Percentiles rank a stretch among this genome's conserved stretches.
Evolutionary conservation across 37 sponge, comb jelly and placozoan genomes (phyloP).

Genomic region (Sycon ciliatum): DNA sequence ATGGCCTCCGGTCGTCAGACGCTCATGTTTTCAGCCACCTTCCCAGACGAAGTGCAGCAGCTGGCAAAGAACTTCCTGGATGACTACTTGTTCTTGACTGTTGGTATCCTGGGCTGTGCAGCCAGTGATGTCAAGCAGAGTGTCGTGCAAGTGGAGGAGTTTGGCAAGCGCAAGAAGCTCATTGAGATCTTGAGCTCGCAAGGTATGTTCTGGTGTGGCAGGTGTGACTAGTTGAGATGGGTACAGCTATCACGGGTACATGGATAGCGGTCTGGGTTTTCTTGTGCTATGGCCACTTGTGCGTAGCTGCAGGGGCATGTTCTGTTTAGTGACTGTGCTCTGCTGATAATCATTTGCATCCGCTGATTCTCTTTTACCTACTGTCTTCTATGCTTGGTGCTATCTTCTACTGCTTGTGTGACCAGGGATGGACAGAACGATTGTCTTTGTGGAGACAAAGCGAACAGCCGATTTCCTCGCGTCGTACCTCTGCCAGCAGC

Average conservation of each 20-base stretch:
- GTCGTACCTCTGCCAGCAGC: conserved; percentile 70
- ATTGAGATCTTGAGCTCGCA: conserved; percentile 54
- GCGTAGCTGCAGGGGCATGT: no score
- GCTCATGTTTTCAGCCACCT: conserved; percentile 93
- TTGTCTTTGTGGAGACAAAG: conserved; percentile 94
- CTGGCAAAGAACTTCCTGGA: conserved; percentile 74
- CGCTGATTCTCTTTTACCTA: background rate
- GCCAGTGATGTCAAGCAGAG: conserved; percentile 72
- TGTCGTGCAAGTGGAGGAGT: conserved; percentile 63
- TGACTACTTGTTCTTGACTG: conserved; percentile 80
- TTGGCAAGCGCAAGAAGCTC: conserved; percentile 67
- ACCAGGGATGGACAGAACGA: conserved; percentile 51
- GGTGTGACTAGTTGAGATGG: no score
- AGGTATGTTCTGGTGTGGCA: no score
- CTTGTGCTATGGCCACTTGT: background rate
- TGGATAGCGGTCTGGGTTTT: background rate
- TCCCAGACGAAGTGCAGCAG: conserved; percentile 78
- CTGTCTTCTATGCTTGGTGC: background rate
- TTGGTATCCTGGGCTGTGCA: conserved; percentile 79
- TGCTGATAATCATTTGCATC: no score
- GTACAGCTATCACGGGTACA: background rate
- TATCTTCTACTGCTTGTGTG: no score
- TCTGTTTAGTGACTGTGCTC: no score
- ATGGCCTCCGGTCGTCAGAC: conserved; percentile 85
- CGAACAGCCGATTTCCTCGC: conserved; percentile 84